phyloP scores from a whole-genome alignment of 1,140 invertebrate species.

The Calephelis virginiensis region DNA sequence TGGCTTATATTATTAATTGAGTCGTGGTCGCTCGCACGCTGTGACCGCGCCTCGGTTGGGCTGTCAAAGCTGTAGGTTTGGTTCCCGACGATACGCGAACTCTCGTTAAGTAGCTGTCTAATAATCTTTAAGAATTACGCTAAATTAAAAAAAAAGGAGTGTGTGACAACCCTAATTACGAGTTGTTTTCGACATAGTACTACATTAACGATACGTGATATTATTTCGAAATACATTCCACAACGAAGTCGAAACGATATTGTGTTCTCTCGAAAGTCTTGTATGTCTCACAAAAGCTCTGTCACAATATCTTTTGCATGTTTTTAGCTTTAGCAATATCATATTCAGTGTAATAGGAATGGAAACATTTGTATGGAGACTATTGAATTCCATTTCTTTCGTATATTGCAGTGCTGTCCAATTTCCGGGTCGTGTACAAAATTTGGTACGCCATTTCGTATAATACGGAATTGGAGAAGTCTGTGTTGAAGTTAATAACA shows the following conservation, averaged over 20 bases:
- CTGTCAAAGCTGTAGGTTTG: no score
- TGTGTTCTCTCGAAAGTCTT: constrained; percentile 8
- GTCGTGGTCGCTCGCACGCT: no score
- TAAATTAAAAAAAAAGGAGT: not conserved
- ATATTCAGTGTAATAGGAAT: constrained; percentile 16
- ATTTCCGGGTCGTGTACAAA: not conserved
- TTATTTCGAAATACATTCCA: constrained; percentile 10
- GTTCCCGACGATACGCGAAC: no score
- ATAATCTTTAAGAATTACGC: no score
- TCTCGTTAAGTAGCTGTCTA: no score
- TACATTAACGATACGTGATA: constrained; percentile 17
- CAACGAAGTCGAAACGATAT: constrained; percentile 10
- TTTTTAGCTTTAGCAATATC: constrained; percentile 17
- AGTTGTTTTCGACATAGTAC: constrained; percentile 8
- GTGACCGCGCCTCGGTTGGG: no score
- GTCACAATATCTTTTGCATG: constrained; percentile 15
- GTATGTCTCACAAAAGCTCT: constrained; percentile 16
- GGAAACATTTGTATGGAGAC: constrained; percentile 15
- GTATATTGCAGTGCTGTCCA: constrained; percentile 1
- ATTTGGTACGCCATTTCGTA: not conserved
- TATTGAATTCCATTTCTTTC: constrained; percentile 15
- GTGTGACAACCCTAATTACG: constrained; percentile 11
- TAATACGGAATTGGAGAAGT: no score
- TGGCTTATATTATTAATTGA: no score
- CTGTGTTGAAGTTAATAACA: no score